Evolutionary conservation across 2,888 invertebrate genomes (phyloP).

Genomic region (Acanthosepion pharaonis): DNA sequence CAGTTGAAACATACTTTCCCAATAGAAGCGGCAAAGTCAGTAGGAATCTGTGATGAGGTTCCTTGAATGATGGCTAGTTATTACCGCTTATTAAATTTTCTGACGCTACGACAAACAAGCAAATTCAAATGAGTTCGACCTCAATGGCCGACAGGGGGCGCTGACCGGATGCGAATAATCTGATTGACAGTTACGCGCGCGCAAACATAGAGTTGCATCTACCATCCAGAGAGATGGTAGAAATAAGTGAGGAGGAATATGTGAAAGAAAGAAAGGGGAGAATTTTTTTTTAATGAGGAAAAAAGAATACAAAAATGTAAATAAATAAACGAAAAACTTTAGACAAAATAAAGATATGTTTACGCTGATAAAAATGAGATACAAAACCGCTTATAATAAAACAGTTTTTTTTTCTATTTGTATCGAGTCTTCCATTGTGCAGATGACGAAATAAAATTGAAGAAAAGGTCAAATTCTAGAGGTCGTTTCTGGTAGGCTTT

Average conservation of each 20-base stretch:
- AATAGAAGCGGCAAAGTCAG: background rate
- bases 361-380: background rate
- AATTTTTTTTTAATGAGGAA: no score
- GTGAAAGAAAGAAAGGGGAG: background rate
- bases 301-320: no score
- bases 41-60: background rate
- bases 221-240: background rate
- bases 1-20: background rate
- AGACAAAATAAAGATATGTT: background rate
- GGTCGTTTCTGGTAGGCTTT: background rate
- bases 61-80: background rate
- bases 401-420: background rate
- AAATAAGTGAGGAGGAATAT: background rate
- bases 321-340: background rate
- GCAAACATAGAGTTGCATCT: background rate
- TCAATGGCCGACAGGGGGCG: background rate
- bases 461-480: background rate
- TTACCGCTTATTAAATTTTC: slow-evolving; percentile 10
- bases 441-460: background rate
- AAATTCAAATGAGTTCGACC: slow-evolving; percentile 45
- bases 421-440: background rate
- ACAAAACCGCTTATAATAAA: background rate
- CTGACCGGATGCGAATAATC: background rate
- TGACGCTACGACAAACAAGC: background rate
- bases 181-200: background rate